These are phyloP conservation scores for Petrocephalus zakoni DNA, from an alignment of 2,113 vertebrate species.

Conservation along the genomic window DNA sequence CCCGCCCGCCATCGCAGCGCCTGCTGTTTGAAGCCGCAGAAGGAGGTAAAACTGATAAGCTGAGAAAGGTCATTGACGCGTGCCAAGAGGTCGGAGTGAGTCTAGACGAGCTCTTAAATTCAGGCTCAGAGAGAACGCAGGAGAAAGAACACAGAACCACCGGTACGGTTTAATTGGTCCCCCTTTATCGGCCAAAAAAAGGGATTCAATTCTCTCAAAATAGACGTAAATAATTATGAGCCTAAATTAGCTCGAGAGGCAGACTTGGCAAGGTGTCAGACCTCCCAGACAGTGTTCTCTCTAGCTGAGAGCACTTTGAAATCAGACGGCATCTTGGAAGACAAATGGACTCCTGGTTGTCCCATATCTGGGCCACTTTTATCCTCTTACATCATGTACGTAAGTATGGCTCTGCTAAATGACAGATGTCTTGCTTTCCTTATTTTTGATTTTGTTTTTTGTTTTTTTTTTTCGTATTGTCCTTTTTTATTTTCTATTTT, in stretches of 20 bases:
- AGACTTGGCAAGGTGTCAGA: conserved; percentile 67
- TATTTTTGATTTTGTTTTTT: conserved; percentile 59
- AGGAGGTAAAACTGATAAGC: conserved; percentile 85
- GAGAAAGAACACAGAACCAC: conserved; percentile 72
- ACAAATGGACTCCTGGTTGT: conserved; percentile 75
- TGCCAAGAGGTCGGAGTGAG: conserved; percentile 93
- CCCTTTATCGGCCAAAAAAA: conserved; percentile 28
- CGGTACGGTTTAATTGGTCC: conserved; percentile 63
- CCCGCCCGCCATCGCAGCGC: conserved; percentile 64
- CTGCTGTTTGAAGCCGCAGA: conserved; percentile 92
- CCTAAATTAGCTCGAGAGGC: conserved; percentile 55
- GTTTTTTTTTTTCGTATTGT: conserved; percentile 58
- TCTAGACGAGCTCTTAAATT: conserved; percentile 88
- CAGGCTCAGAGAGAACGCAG: conserved; percentile 76
- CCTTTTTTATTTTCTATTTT: conserved; percentile 40
- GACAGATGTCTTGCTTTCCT: conserved; percentile 65
- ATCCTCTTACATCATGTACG: conserved; percentile 81
- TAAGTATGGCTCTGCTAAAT: conserved; percentile 96
- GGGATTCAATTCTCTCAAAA: conserved; percentile 26
- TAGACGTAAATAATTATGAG: conserved; percentile 15
- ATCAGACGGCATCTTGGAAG: conserved; percentile 58
- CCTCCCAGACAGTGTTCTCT: conserved; percentile 55
- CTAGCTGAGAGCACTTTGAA: conserved; percentile 63
- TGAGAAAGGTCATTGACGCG: conserved; percentile 85
- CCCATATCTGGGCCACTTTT: conserved; percentile 69